Evolutionary conservation across 2,888 invertebrate genomes (phyloP).

Genomic region (Nomada ferruginata): DNA sequence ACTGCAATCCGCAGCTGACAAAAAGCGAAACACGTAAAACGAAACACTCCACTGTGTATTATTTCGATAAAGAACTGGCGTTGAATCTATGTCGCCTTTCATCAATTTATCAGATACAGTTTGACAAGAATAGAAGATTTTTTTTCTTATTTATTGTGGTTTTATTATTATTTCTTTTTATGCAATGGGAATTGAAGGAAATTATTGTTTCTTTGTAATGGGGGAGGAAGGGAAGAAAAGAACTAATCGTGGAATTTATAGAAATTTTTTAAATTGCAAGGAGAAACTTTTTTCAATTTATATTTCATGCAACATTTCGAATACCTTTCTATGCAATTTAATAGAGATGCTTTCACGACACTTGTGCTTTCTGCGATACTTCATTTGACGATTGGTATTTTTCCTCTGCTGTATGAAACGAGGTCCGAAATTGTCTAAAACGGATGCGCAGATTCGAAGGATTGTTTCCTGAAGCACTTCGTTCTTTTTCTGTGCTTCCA

Average conservation of each 20-base stretch:
- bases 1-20: slow-evolving; percentile 62
- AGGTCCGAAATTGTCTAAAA: slow-evolving; percentile 69
- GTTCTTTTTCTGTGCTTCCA: slow-evolving; percentile 60
- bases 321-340: slow-evolving; percentile 67
- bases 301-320: too few species aligned
- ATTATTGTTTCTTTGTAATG: too few species aligned
- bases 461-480: slow-evolving; percentile 68
- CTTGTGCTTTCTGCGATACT: slow-evolving; percentile 32
- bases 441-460: slow-evolving; percentile 66
- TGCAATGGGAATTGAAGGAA: too few species aligned
- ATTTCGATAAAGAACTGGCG: neutral
- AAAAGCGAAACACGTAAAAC: neutral
- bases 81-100: neutral
- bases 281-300: too few species aligned
- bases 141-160: too few species aligned
- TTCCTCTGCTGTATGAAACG: slow-evolving; percentile 25
- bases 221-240: too few species aligned
- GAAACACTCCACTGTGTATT: neutral
- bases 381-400: slow-evolving; percentile 25
- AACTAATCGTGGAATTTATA: too few species aligned
- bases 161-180: too few species aligned
- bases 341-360: slow-evolving; percentile 57
- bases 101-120: neutral
- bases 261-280: too few species aligned
- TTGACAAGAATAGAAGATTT: too few species aligned